Evolutionary conservation across 2,888 invertebrate genomes (phyloP), one percentile per base, ranked within the genome.

Genomic region (Calliphora vomitoria): DNA sequence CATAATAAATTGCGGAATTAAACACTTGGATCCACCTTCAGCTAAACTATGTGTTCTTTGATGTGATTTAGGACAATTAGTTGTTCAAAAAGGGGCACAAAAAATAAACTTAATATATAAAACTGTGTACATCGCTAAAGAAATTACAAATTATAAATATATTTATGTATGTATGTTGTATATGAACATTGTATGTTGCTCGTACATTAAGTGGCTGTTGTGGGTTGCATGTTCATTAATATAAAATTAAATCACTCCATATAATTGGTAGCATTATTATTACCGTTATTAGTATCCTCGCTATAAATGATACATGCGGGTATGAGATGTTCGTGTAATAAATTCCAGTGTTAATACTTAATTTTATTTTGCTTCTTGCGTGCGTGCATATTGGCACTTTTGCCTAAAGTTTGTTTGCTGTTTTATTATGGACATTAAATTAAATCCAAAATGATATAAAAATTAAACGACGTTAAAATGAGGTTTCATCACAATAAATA

Each of bases 181-280:
- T n/a, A 50, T 50, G 15, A 4, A 50, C 5, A 50, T 50, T n/a
- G 18, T 60, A 11, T 58, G 72, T 8, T 10, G 13, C 11, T 20
- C n/a, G 11, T 8, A 25, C 25, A 41, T 60, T 38, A 25, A 44
- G 31, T 74, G 44, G 11, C 47, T 25, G 60, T 31, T 74, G 47
- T 44, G 47, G 44, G 44, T 68, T 68, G 68, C 55, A 78, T 78
- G 78, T 78, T 78, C 66, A 78, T 78, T 78, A 68, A 78, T 78
- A 66, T 68, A 31, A 68, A 78, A 78, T 78, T 78, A 78, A 78
- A 78, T 78, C 78, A 78, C 55, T 78, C 38, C 66, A 25, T 25
- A 66, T 66, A 78, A 78, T 78, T 76, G 64, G 66, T 25, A 53
- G 64, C 76, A 58, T 76, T 76, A 64, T 64, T 64, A 64, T 76